Evolutionary conservation across 2,888 invertebrate species (phyloP).

Genomic region (Cartodere bifasciata): DNA sequence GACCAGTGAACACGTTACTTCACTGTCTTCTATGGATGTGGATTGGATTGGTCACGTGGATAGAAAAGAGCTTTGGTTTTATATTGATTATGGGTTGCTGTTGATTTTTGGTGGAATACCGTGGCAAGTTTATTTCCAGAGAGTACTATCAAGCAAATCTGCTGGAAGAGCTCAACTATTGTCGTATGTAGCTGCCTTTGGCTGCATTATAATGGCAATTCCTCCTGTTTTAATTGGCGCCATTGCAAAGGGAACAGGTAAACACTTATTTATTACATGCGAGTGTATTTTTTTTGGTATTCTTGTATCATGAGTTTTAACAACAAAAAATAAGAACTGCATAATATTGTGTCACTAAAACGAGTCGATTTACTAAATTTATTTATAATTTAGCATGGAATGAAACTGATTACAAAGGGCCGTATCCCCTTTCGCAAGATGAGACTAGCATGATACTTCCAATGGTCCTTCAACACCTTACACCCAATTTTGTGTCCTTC

Average conservation of each 20-base stretch:
- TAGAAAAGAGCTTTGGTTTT: constrained; percentile 61
- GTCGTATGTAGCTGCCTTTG: constrained; percentile 91
- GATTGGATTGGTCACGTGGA: constrained; percentile 82
- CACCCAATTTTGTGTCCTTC: constrained; percentile 92
- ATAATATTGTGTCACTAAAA: no score
- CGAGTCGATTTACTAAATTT: no score
- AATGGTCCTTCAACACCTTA: constrained; percentile 91
- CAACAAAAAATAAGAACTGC: no score
- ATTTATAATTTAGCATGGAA: constrained; percentile 78
- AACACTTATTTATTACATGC: constrained; percentile 23
- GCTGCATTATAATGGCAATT: constrained; percentile 93
- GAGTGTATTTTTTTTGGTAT: no score
- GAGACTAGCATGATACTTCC: constrained; percentile 93
- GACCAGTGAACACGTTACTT: constrained; percentile 72
- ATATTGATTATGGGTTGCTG: constrained; percentile 78
- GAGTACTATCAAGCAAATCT: constrained; percentile 92
- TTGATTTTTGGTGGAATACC: constrained; percentile 93
- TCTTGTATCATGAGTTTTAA: no score
- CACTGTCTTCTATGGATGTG: constrained; percentile 68
- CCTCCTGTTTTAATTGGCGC: constrained; percentile 96
- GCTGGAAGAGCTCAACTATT: constrained; percentile 86
- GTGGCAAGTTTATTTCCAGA: constrained; percentile 98
- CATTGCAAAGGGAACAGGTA: constrained; percentile 89
- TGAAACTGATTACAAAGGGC: constrained; percentile 74
- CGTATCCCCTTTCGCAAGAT: constrained; percentile 55